Evolutionary conservation across 2,888 invertebrate genomes (phyloP).

Genomic region (Drosophila histrio): DNA sequence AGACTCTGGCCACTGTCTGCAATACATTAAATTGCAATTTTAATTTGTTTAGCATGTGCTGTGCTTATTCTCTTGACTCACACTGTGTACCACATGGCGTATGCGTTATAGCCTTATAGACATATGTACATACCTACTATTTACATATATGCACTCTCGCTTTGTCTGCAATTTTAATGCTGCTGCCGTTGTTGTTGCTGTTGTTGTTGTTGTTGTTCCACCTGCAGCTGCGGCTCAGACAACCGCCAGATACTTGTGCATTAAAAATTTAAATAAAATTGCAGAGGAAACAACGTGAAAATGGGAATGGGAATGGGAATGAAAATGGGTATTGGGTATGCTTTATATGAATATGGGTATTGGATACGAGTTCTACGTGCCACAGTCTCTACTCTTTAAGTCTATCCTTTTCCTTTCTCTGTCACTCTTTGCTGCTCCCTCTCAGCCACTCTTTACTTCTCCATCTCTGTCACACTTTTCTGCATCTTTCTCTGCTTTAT

Average conservation of each 20-base stretch:
- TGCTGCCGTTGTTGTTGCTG: slow-evolving; percentile 20
- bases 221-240: slow-evolving; percentile 72
- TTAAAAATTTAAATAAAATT: slow-evolving; percentile 76
- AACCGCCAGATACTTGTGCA: slow-evolving; percentile 65
- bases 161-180: slow-evolving; percentile 72
- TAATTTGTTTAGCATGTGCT: slow-evolving; percentile 69
- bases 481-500: not conserved
- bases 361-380: slow-evolving; percentile 10
- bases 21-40: slow-evolving; percentile 77
- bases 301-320: slow-evolving; percentile 12
- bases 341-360: slow-evolving; percentile 39
- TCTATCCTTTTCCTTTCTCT: not conserved
- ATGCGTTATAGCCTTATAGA: slow-evolving; percentile 55
- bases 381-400: too few relatives aligned
- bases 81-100: slow-evolving; percentile 64
- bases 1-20: slow-evolving; percentile 47
- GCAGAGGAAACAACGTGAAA: slow-evolving; percentile 53
- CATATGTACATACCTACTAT: slow-evolving; percentile 34
- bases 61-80: slow-evolving; percentile 10
- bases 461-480: not conserved
- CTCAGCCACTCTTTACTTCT: not conserved
- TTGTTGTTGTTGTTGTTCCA: slow-evolving; percentile 39
- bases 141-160: slow-evolving; percentile 51
- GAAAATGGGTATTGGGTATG: slow-evolving; percentile 5
- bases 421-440: not conserved